These are phyloP conservation scores for Caranx melampygus DNA, from an alignment of 2,113 vertebrate genomes.

Conservation along the genomic window DNA sequence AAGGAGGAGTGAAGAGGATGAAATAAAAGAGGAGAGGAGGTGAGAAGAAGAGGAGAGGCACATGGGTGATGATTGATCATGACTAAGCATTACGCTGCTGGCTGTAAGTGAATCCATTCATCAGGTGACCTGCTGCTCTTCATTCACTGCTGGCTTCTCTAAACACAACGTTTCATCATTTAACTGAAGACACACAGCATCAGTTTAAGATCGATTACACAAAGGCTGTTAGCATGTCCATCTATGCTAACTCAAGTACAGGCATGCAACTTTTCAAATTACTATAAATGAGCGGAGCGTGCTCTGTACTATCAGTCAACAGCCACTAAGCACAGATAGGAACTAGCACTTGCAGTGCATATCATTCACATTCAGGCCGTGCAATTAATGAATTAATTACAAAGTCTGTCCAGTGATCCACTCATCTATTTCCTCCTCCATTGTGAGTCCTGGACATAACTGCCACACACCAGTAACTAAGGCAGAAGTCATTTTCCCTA, in stretches of 20 bases:
- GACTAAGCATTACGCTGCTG: slow-evolving; percentile 65
- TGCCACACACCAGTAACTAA: too few species aligned
- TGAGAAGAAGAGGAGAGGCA: slow-evolving; percentile 20
- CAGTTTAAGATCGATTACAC: slow-evolving; percentile 15
- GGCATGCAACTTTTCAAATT: slow-evolving; percentile 24
- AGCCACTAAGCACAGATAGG: not conserved
- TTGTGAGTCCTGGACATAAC: too few species aligned
- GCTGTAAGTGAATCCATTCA: slow-evolving; percentile 62
- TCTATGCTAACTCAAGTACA: slow-evolving; percentile 8
- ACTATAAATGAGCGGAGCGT: not conserved
- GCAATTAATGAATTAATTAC: not conserved
- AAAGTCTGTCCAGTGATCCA: not conserved
- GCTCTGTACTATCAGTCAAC: not conserved
- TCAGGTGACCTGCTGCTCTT: slow-evolving; percentile 61
- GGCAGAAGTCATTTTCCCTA: too few species aligned
- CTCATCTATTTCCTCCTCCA: not conserved
- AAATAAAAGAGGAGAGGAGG: slow-evolving; percentile 16
- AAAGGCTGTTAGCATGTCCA: slow-evolving; percentile 11
- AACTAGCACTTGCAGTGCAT: not conserved
- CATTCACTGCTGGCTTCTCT: slow-evolving; percentile 32
- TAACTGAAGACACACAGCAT: slow-evolving; percentile 10
- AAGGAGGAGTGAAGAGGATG: not conserved
- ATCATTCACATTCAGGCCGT: not conserved
- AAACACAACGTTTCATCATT: slow-evolving; percentile 39
- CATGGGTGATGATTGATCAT: slow-evolving; percentile 51